Conservation (phyloP, 2,888 invertebrate genomes). For the Eugnorisma glareosa region DNA sequence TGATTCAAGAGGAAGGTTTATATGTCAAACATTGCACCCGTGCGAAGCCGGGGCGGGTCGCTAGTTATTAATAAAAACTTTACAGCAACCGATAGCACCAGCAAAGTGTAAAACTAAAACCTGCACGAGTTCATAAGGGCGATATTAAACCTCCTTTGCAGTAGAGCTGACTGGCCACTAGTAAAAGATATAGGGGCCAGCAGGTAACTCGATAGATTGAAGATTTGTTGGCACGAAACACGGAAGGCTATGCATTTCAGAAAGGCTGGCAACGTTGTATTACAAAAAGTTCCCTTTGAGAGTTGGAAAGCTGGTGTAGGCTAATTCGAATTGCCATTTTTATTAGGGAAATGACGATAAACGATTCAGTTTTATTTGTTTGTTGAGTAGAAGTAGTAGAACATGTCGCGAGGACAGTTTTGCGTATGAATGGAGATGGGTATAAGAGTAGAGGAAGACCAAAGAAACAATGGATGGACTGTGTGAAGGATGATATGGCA, state of each 20-base stretch:
- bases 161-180: slow-evolving; percentile 40
- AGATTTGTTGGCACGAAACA: slow-evolving; percentile 60
- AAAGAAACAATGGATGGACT: too few relatives aligned
- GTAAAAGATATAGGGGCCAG: slow-evolving; percentile 35
- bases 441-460: too few relatives aligned
- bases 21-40: too few relatives aligned
- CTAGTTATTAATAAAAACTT: background rate
- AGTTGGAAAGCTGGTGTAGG: background rate
- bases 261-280: slow-evolving; percentile 19
- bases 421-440: too few relatives aligned
- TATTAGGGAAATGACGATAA: background rate
- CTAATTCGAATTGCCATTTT: background rate
- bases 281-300: slow-evolving; percentile 28
- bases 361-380: background rate
- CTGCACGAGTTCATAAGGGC: slow-evolving; percentile 9
- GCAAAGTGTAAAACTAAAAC: slow-evolving; percentile 8
- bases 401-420: too few relatives aligned
- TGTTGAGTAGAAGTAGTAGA: background rate
- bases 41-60: too few relatives aligned
- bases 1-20: too few relatives aligned
- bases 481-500: too few relatives aligned
- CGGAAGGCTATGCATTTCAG: slow-evolving; percentile 40
- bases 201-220: slow-evolving; percentile 50
- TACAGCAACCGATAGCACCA: background rate
- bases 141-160: slow-evolving; percentile 41